Evolutionary conservation across 2,113 vertebrate species (phyloP), one percentile per base, ranked within the genome.

Genomic region (Leuciscus idus): DNA sequence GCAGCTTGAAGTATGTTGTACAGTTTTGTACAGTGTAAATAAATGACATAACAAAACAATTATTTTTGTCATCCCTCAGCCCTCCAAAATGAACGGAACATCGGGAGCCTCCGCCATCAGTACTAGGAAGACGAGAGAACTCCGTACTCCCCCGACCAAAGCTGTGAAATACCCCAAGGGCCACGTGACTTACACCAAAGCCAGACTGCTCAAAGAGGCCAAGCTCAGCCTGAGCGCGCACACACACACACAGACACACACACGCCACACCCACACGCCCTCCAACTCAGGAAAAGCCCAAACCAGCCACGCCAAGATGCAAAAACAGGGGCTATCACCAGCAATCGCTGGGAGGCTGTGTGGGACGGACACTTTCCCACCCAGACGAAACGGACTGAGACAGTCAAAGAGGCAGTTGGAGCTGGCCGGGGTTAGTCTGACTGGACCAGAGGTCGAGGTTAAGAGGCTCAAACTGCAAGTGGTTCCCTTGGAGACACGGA

Each of bases 121-220:
- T 95, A 95, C 91, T 94, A 95, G 95, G 95, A 96, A 96, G 94
- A 95, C 96, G 95, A 96, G 95, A 96, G 95, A 96, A 94, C 94
- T 94, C 93, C 95, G 93, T 95, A 95, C 83, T 68, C 82, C 95
- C 95, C 95, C 95, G 93, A 96, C 96, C 95, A 97, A 96, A 97
- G 96, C 96, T 97, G 96, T 97, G 96, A 97, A 96, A 95, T 97
- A 88, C 76, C 88, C 96, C 89, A 97, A 97, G 95, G 96, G 96
- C 94, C 96, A 96, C 91, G 95, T 97, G 94, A 96, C 96, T 88
- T 97, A 97, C 96, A 97, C 96, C 96, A 97, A 97, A 97, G 96
- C 96, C 95, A 97, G 96, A 95, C 95, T 96, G 95, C 95, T 96
- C 92, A 97, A 96, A 95, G 96, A 97, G 94, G 96, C 96, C 95